phyloP scores from a whole-genome alignment of 2,113 vertebrate genomes.

The Heteronetta atricapilla region DNA sequence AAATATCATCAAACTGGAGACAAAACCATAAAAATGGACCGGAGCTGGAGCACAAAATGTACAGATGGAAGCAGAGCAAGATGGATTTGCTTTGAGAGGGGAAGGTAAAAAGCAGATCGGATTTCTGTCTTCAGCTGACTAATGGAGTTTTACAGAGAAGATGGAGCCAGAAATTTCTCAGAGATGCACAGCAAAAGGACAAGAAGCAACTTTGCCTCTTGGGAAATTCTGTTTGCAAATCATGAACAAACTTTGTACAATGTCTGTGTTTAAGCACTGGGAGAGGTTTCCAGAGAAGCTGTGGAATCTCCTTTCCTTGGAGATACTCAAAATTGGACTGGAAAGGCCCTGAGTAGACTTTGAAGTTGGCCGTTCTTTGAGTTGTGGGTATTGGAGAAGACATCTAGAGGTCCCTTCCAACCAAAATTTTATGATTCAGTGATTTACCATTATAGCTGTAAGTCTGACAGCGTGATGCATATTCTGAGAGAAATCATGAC shows the following conservation, averaged over 20 bases:
- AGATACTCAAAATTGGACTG: background rate
- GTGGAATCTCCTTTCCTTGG: constrained; percentile 9
- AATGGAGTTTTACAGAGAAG: background rate
- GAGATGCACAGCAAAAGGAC: background rate
- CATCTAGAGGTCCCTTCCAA: background rate
- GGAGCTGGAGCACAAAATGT: background rate
- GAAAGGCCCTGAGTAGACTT: background rate
- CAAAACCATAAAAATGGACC: background rate
- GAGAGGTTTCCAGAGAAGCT: background rate
- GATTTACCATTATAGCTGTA: constrained; percentile 19
- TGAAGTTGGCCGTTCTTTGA: background rate
- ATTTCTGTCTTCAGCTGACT: constrained; percentile 35
- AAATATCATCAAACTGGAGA: background rate
- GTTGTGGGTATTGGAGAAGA: background rate
- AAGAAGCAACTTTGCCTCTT: background rate
- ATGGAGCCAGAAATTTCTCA: background rate
- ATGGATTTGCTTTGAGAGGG: background rate
- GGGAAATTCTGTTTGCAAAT: background rate
- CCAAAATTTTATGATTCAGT: background rate
- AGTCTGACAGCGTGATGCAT: background rate
- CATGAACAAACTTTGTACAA: background rate
- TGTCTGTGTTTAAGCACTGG: background rate
- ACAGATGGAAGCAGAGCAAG: background rate
- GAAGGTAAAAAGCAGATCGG: background rate
- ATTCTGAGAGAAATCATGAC: background rate